Percentiles rank a stretch among this genome's conserved stretches.
These are phyloP conservation scores for Taxidea taxus DNA, from an alignment of 2,113 vertebrate genomes.

Conservation along the genomic window DNA sequence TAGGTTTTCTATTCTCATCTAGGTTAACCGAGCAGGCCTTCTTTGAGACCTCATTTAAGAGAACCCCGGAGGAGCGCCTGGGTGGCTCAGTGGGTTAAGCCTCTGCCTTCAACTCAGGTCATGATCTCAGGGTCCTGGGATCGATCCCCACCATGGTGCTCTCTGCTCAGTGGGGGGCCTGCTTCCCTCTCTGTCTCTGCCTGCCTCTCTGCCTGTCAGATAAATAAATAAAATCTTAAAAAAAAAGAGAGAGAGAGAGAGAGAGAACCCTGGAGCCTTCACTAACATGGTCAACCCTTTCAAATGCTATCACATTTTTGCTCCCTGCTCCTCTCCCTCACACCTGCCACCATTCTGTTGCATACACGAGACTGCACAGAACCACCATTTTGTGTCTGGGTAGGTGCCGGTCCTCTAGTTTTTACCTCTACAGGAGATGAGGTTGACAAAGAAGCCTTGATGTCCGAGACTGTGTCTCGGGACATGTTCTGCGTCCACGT, in stretches of 20 bases:
- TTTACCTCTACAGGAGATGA: not conserved
- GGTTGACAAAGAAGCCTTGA: not conserved
- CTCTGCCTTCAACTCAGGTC: no score
- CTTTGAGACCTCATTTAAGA: not conserved
- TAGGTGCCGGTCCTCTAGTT: not conserved
- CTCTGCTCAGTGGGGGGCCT: no score
- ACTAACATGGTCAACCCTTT: accelerated
- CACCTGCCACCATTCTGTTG: accelerated
- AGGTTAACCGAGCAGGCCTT: not conserved
- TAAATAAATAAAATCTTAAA: no score
- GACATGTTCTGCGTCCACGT: not conserved
- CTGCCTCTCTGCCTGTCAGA: no score
- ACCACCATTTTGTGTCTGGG: not conserved
- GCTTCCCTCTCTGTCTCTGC: no score
- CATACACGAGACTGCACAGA: accelerated
- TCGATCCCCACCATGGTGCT: no score
- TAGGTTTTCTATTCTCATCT: not conserved
- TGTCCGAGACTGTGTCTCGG: accelerated
- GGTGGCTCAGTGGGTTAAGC: no score
- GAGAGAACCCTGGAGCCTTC: not conserved
- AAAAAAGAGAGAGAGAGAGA: no score
- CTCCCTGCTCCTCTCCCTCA: not conserved
- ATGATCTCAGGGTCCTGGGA: no score
- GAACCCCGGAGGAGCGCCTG: no score
- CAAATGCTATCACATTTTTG: accelerated